phyloP scores from a whole-genome alignment of 2,113 vertebrate genomes.

The Tichodroma muraria region DNA sequence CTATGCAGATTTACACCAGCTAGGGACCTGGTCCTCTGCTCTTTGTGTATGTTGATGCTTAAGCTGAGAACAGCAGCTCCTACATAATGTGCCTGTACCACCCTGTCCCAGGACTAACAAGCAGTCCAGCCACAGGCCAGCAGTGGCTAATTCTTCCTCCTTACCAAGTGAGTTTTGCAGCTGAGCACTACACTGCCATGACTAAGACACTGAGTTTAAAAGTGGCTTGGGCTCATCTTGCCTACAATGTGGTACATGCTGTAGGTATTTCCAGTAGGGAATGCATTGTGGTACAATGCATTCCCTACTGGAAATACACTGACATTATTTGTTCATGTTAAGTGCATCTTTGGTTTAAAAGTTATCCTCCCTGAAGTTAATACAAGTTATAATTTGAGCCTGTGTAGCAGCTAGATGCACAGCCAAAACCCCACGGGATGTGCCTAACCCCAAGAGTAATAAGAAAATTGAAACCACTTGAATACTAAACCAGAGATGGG shows the following conservation, averaged over 20 bases:
- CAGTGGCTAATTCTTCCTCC: not conserved
- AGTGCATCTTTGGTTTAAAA: not conserved
- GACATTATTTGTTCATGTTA: not conserved
- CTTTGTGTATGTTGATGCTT: not conserved
- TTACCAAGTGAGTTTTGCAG: not conserved
- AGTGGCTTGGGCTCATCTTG: not conserved
- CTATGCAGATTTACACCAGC: not conserved
- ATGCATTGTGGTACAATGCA: too few relatives aligned
- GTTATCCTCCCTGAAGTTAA: not conserved
- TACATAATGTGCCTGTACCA: not conserved
- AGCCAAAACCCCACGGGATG: not conserved
- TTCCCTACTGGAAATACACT: not conserved
- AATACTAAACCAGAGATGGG: not conserved
- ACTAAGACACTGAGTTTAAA: not conserved
- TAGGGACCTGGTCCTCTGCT: not conserved
- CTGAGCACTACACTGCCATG: not conserved
- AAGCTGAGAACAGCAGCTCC: not conserved
- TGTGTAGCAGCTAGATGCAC: not conserved
- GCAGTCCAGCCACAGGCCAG: not conserved
- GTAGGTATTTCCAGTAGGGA: too few relatives aligned
- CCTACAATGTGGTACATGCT: not conserved
- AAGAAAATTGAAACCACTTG: not conserved
- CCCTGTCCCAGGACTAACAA: not conserved
- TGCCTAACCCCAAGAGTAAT: not conserved
- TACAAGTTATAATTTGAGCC: not conserved